Percentiles rank a stretch among this genome's conserved stretches.
Conservation (phyloP, 2,797 vertebrate species). For the Rousettus madagascariensis region DNA sequence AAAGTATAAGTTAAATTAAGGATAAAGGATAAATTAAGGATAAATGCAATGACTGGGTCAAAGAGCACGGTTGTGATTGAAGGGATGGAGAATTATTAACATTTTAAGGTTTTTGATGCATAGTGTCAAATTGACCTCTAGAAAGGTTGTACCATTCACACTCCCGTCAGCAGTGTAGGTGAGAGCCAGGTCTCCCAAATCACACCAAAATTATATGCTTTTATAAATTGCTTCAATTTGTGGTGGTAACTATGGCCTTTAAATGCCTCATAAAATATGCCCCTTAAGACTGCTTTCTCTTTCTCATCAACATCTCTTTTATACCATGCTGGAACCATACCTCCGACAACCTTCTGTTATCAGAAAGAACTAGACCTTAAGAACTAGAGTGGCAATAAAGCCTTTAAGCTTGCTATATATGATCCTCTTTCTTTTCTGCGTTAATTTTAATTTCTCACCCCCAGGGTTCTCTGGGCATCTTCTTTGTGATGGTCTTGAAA, state of each 20-base stretch:
- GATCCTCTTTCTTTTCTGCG: neutral
- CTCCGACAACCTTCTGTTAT: neutral
- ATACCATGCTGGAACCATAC: neutral
- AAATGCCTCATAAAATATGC: neutral
- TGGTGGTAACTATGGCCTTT: neutral
- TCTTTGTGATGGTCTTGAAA: neutral
- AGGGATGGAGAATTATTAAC: neutral
- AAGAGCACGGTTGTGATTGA: neutral
- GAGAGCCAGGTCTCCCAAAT: neutral
- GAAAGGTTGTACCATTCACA: neutral
- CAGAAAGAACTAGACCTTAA: neutral
- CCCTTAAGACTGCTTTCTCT: neutral
- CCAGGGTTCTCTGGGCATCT: neutral
- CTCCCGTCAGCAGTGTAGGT: neutral
- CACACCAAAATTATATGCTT: neutral
- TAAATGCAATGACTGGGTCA: neutral
- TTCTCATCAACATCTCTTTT: neutral
- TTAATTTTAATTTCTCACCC: neutral
- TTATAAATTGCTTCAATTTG: neutral
- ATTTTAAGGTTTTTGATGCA: neutral
- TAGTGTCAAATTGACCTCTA: neutral
- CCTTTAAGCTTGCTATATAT: neutral
- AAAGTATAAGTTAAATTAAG: neutral
- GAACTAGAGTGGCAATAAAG: neutral
- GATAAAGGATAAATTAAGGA: neutral